These are phyloP conservation scores for Urosaurus nigricauda DNA, from an alignment of 2,797 vertebrate genomes.

Conservation along the genomic window DNA sequence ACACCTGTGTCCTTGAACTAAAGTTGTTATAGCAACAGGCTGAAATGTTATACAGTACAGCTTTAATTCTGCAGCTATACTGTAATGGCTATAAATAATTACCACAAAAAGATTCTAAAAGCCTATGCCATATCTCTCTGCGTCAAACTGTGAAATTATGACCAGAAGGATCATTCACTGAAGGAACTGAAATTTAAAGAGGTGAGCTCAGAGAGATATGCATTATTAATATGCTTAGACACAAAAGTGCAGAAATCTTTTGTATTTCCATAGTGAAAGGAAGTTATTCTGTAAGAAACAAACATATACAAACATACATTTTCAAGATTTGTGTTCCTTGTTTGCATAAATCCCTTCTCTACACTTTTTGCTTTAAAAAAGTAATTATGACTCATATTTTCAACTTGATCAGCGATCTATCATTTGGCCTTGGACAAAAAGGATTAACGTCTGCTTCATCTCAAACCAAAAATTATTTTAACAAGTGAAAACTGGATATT, in stretches of 20 bases:
- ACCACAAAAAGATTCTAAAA: slow-evolving; percentile 12
- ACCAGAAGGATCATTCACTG: slow-evolving; percentile 48
- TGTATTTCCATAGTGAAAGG: slow-evolving; percentile 34
- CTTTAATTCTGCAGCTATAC: slow-evolving; percentile 54
- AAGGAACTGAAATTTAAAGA: slow-evolving; percentile 11
- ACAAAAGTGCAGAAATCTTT: slow-evolving; percentile 1
- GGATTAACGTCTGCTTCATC: not conserved
- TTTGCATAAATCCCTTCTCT: not conserved
- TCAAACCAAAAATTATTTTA: not conserved
- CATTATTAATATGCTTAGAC: slow-evolving; percentile 37
- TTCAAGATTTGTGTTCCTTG: slow-evolving; percentile 16
- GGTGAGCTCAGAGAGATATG: slow-evolving; percentile 39
- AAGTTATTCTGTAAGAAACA: slow-evolving; percentile 20
- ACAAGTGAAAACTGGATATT: not conserved
- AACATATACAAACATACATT: slow-evolving; percentile 15
- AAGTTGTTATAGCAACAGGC: slow-evolving; percentile 75
- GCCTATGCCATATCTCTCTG: slow-evolving; percentile 50
- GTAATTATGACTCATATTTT: not conserved
- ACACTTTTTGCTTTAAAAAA: not conserved
- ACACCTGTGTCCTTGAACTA: slow-evolving; percentile 67
- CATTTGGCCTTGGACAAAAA: not conserved
- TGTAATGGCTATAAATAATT: slow-evolving; percentile 62
- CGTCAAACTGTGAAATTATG: slow-evolving; percentile 47
- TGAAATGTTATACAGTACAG: slow-evolving; percentile 60
- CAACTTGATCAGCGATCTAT: not conserved